Evolutionary conservation across 2,888 invertebrate genomes (phyloP).

Genomic region (Drosophila fungiperda): DNA sequence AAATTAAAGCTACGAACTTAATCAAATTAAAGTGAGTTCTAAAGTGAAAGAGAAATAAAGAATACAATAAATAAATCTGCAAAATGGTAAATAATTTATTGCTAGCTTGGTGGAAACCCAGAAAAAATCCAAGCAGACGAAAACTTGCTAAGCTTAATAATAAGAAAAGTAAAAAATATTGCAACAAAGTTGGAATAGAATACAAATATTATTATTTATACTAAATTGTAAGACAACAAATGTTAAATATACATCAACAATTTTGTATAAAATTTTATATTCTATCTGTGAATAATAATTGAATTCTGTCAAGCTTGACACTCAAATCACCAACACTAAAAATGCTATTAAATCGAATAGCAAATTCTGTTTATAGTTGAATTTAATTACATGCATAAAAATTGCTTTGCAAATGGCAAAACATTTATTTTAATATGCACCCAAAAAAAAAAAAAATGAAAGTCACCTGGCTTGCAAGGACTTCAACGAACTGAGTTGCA

Average conservation of each 20-base stretch:
- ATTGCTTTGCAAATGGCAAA: slow-evolving; percentile 41
- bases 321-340: slow-evolving; percentile 2
- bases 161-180: neutral
- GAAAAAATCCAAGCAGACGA: neutral
- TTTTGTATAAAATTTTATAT: neutral
- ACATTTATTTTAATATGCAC: slow-evolving; percentile 75
- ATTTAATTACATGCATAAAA: slow-evolving; percentile 68
- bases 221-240: neutral
- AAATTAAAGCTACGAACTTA: neutral
- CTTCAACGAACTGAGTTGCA: neutral
- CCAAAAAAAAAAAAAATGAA: neutral
- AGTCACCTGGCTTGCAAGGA: slow-evolving; percentile 18
- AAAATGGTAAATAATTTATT: neutral
- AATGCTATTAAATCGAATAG: slow-evolving; percentile 45
- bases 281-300: neutral
- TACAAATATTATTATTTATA: neutral
- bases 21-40: too few relatives aligned
- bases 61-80: neutral
- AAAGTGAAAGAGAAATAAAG: neutral
- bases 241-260: neutral
- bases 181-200: neutral
- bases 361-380: slow-evolving; percentile 70
- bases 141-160: too few relatives aligned
- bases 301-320: slow-evolving; percentile 2
- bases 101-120: neutral